phyloP scores from a whole-genome alignment of 2,797 vertebrate genomes.

The Pipistrellus nathusii region DNA sequence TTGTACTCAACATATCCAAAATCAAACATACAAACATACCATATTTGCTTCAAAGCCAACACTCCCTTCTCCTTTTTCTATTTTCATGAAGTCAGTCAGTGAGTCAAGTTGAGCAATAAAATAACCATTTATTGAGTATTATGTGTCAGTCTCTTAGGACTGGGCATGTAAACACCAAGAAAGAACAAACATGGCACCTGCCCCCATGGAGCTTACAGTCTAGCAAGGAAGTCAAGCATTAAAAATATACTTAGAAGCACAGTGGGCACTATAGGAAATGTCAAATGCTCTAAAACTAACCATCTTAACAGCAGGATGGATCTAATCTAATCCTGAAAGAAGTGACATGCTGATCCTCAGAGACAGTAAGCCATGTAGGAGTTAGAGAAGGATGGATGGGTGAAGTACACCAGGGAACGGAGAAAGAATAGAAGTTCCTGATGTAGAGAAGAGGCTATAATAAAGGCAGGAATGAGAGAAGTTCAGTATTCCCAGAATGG shows the following conservation, averaged over 20 bases:
- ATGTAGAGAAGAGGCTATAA: neutral
- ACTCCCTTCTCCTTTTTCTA: neutral
- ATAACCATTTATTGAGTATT: neutral
- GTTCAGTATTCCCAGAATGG: neutral
- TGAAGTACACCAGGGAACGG: neutral
- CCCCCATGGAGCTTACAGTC: neutral
- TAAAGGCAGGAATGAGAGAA: neutral
- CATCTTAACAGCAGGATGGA: neutral
- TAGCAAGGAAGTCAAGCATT: neutral
- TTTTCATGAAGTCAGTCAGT: neutral
- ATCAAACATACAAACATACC: neutral
- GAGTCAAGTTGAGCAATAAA: neutral
- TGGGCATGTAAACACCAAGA: neutral
- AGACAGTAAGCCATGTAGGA: neutral
- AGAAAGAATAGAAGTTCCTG: neutral
- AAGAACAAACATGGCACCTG: neutral
- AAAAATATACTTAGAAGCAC: neutral
- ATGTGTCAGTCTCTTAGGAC: neutral
- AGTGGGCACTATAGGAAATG: neutral
- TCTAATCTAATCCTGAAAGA: neutral
- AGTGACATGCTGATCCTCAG: neutral
- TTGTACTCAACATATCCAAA: neutral
- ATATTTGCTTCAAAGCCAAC: constrained; percentile 36
- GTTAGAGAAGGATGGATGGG: neutral
- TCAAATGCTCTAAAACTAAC: neutral